Percentiles rank a stretch among this genome's conserved stretches.
phyloP scores from a whole-genome alignment of 2,113 vertebrate species.

The Egretta garzetta region DNA sequence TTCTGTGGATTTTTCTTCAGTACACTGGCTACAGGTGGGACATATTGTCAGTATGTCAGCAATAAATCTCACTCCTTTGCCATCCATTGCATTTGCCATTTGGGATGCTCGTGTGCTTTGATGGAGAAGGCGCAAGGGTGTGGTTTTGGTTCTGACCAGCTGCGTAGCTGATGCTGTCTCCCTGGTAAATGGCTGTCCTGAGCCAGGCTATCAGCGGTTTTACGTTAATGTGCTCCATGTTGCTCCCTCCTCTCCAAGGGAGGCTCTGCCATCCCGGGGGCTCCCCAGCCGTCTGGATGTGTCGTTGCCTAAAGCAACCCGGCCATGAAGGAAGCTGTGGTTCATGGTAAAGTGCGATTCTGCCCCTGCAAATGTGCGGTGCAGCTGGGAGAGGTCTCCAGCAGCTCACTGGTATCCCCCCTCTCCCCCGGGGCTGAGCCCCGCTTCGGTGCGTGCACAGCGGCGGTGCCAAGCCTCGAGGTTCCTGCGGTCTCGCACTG shows the following conservation, averaged over 20 bases:
- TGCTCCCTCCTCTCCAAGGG: rapidly evolving
- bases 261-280: not conserved
- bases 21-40: not conserved
- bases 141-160: rapidly evolving
- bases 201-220: not conserved
- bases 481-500: not conserved
- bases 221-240: not conserved
- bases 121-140: not conserved
- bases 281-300: not conserved
- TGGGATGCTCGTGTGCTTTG: rapidly evolving
- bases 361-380: not conserved
- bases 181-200: rapidly evolving
- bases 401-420: not conserved
- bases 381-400: not conserved
- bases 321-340: not conserved
- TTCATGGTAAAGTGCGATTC: not conserved
- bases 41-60: rapidly evolving
- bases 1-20: not conserved
- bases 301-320: not conserved
- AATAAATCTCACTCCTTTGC: not conserved
- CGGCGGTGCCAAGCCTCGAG: not conserved
- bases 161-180: rapidly evolving
- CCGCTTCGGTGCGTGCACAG: not conserved
- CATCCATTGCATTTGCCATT: rapidly evolving
- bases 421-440: not conserved